Percentiles rank a stretch among this genome's conserved stretches.
Evolutionary conservation across 2,888 invertebrate species (phyloP).

Genomic region (Acleris emargana): DNA sequence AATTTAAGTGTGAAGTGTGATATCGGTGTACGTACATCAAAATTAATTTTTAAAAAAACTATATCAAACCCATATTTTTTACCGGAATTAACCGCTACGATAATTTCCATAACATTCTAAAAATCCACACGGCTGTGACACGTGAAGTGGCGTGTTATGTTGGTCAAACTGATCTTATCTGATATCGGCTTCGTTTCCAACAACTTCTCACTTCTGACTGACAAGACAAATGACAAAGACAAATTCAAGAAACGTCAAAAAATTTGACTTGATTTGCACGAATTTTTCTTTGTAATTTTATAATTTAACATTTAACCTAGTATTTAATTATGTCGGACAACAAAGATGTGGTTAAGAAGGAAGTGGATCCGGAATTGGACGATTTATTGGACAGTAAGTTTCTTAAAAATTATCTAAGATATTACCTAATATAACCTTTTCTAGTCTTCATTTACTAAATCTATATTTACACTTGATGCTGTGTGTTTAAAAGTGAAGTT

Average conservation of each 20-base stretch:
- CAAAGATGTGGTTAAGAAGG: constrained; percentile 64
- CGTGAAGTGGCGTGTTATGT: no score
- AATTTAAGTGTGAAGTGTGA: no score
- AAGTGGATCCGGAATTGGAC: constrained; percentile 87
- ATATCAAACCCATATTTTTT: no score
- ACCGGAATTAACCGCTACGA: no score
- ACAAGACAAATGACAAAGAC: not conserved
- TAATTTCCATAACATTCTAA: no score
- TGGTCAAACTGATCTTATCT: no score
- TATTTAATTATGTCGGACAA: constrained; percentile 68
- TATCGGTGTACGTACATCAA: no score
- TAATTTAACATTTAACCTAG: constrained; percentile 36
- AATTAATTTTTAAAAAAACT: no score
- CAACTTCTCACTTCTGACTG: no score
- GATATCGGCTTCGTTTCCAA: not conserved
- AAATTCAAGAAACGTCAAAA: constrained; percentile 33
- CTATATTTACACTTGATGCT: not conserved
- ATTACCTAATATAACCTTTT: constrained; percentile 65
- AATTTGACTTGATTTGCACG: constrained; percentile 23
- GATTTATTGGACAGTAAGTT: constrained; percentile 90
- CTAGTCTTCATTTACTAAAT: constrained; percentile 9
- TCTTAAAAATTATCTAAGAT: constrained; percentile 36
- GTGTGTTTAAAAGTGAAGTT: not conserved
- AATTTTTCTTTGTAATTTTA: constrained; percentile 39
- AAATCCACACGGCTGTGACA: no score